phyloP scores from a whole-genome alignment of 2,113 vertebrate species.

The Sardina pilchardus region DNA sequence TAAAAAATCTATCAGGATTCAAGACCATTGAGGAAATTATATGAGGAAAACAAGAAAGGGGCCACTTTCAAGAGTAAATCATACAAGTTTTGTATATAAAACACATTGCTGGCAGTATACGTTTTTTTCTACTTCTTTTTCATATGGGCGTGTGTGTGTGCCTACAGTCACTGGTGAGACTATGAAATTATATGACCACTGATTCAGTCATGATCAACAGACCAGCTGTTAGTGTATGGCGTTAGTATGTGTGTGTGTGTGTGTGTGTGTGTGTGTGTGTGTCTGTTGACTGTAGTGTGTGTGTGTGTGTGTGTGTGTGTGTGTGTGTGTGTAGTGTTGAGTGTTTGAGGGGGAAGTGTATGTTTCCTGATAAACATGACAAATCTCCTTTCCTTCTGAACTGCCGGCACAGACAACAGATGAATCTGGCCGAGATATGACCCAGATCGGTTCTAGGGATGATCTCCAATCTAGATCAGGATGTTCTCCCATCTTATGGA shows the following conservation, averaged over 20 bases:
- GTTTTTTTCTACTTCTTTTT: too few species aligned
- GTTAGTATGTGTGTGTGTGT: not conserved
- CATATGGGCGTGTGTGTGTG: too few species aligned
- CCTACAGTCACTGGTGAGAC: not conserved
- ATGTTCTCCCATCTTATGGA: not conserved
- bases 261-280: constrained; percentile 5
- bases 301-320: not conserved
- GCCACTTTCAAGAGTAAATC: too few species aligned
- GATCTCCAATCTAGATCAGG: not conserved
- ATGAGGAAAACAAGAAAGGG: too few species aligned
- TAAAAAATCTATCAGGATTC: too few species aligned
- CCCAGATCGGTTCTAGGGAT: not conserved
- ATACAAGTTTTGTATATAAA: too few species aligned
- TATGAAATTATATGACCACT: not conserved
- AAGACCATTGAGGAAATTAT: too few species aligned
- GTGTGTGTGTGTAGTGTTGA: not conserved
- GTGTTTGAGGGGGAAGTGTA: not conserved
- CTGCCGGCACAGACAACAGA: not conserved
- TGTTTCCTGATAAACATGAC: not conserved
- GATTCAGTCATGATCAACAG: not conserved
- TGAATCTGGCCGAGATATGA: not conserved
- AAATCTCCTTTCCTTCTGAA: not conserved
- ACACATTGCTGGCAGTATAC: too few species aligned
- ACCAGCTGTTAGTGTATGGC: not conserved
- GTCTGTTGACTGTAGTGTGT: not conserved